These are phyloP conservation scores for Myripristis jacobus DNA, from an alignment of 2,797 vertebrate species.

Conservation along the genomic window DNA sequence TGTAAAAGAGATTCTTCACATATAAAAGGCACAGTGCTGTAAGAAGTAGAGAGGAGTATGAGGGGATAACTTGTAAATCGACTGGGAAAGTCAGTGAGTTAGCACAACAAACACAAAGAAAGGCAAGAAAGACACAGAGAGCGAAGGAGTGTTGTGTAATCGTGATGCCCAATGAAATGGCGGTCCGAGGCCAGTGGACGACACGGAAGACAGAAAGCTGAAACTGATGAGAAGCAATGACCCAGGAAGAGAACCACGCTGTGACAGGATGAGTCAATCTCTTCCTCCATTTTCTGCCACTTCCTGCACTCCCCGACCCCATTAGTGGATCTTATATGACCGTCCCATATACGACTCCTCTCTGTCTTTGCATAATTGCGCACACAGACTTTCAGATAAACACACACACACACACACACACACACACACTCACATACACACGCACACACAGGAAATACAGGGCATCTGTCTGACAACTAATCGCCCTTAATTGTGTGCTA, in stretches of 20 bases:
- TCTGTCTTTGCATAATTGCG: slow-evolving; percentile 39
- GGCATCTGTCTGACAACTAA: slow-evolving; percentile 82
- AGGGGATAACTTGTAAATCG: background rate
- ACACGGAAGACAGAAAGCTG: background rate
- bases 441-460: slow-evolving; percentile 76
- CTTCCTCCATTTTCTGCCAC: slow-evolving; percentile 25
- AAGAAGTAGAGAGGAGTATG: background rate
- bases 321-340: slow-evolving; percentile 18
- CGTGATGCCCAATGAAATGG: background rate
- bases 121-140: background rate
- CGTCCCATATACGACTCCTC: slow-evolving; percentile 22
- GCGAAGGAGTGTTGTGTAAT: background rate
- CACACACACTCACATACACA: too few relatives aligned
- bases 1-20: too few relatives aligned
- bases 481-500: slow-evolving; percentile 80
- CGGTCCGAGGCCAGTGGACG: background rate
- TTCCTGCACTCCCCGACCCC: slow-evolving; percentile 11
- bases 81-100: background rate
- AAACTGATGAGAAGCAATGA: background rate
- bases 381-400: slow-evolving; percentile 44
- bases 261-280: slow-evolving; percentile 11
- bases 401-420: slow-evolving; percentile 54
- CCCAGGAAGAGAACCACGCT: slow-evolving; percentile 2
- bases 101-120: background rate
- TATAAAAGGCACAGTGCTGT: too few relatives aligned